Evolutionary conservation across 2,113 vertebrate species (phyloP).

Genomic region (Ciconia maguari): DNA sequence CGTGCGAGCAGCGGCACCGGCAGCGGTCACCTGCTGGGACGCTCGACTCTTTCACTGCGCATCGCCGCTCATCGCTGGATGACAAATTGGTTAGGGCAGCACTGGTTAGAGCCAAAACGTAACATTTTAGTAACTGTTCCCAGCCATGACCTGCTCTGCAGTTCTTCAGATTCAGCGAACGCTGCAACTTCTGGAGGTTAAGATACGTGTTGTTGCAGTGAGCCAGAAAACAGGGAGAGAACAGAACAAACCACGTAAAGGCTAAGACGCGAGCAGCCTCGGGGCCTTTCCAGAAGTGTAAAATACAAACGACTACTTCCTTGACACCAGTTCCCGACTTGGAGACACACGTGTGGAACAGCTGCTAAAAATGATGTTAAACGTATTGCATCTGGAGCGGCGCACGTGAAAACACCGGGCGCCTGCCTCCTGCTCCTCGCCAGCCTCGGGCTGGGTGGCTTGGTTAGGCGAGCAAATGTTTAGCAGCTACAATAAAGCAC

Average conservation of each 20-base stretch:
- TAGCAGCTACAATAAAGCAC: not conserved
- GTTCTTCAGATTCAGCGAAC: not conserved
- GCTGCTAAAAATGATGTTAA: not conserved
- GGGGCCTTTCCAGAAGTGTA: not conserved
- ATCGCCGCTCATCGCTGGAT: rapidly evolving
- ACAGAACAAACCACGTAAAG: rapidly evolving
- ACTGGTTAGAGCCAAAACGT: not conserved
- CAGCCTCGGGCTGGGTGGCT: not conserved
- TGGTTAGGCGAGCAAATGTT: not conserved
- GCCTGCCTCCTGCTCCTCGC: not conserved
- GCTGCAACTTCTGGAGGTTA: not conserved
- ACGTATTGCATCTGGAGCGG: rapidly evolving
- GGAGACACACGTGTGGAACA: rapidly evolving
- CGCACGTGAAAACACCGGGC: rapidly evolving
- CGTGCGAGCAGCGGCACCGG: rapidly evolving
- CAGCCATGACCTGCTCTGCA: not conserved
- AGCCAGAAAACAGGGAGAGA: not conserved
- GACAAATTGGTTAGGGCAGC: not conserved
- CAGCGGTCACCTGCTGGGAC: not conserved
- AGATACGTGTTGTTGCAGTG: not conserved
- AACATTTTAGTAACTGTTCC: not conserved
- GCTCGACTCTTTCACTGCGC: not conserved
- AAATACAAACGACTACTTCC: rapidly evolving
- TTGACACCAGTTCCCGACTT: rapidly evolving
- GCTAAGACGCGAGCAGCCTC: not conserved